Evolutionary conservation across 2,797 vertebrate species (phyloP).

Genomic region (Ptychobarbus kaznakovi): DNA sequence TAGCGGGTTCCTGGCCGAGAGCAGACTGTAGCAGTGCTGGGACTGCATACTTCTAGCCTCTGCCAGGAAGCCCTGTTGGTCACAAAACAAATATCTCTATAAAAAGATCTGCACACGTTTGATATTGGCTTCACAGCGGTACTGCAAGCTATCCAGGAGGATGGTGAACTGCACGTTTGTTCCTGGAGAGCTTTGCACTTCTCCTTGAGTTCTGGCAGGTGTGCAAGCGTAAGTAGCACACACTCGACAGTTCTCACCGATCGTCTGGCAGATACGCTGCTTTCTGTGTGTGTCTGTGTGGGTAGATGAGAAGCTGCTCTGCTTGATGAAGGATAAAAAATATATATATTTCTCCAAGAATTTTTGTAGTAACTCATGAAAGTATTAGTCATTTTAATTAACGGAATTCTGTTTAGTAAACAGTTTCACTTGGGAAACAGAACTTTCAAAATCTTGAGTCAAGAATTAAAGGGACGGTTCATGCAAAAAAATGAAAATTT

Average conservation of each 20-base stretch:
- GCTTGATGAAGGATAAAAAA: background rate
- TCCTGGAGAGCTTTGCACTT: slow-evolving; percentile 36
- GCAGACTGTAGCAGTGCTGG: slow-evolving; percentile 23
- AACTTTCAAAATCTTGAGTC: no score
- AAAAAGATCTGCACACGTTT: slow-evolving; percentile 45
- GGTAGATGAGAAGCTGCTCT: background rate
- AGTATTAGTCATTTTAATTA: background rate
- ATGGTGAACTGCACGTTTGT: slow-evolving; percentile 36
- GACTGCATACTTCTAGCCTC: slow-evolving; percentile 51
- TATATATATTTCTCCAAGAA: background rate
- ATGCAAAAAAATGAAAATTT: background rate
- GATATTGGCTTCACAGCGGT: slow-evolving; percentile 40
- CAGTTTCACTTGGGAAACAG: background rate
- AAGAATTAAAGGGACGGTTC: background rate
- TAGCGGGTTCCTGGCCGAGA: slow-evolving; percentile 33
- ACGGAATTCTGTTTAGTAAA: background rate
- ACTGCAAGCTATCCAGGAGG: slow-evolving; percentile 32
- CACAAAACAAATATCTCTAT: slow-evolving; percentile 49
- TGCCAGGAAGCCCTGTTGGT: slow-evolving; percentile 52
- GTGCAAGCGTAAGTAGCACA: slow-evolving; percentile 28
- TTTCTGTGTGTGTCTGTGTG: background rate
- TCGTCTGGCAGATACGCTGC: slow-evolving; percentile 13
- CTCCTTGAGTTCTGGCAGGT: slow-evolving; percentile 27
- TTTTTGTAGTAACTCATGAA: background rate
- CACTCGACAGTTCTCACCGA: slow-evolving; percentile 35